Evolutionary conservation across 1,140 invertebrate genomes (phyloP).

Genomic region (Solenopsis invicta): DNA sequence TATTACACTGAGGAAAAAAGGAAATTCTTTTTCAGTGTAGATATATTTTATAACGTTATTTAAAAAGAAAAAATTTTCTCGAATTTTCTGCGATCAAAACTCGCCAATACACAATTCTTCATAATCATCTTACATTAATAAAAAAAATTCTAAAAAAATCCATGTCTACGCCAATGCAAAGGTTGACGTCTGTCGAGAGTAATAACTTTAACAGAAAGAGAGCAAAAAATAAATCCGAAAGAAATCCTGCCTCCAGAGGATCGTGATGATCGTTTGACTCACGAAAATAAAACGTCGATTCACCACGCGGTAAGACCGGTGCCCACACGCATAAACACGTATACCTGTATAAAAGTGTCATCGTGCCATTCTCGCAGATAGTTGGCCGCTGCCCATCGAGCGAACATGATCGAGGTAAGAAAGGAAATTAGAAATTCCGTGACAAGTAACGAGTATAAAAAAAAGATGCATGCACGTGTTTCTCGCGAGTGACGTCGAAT

Average conservation of each 20-base stretch:
- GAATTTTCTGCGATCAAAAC: not conserved
- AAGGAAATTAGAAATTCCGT: conserved; percentile 43
- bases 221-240: conserved; percentile 33
- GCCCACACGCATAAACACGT: conserved; percentile 60
- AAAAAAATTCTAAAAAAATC: conserved; percentile 1
- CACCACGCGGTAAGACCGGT: conserved; percentile 77
- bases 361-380: conserved; percentile 75
- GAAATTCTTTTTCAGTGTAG: too few relatives aligned
- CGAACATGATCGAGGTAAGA: conserved; percentile 84
- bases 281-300: conserved; percentile 81
- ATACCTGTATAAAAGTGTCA: conserved; percentile 78
- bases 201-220: conserved; percentile 36
- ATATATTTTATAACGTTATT: not conserved
- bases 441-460: not conserved
- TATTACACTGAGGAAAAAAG: too few relatives aligned
- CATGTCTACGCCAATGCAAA: conserved; percentile 30
- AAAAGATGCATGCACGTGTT: not conserved
- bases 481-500: conserved; percentile 9
- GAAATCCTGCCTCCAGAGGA: conserved; percentile 43
- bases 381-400: conserved; percentile 77
- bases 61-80: not conserved
- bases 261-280: conserved; percentile 57
- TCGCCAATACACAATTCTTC: not conserved
- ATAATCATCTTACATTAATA: not conserved
- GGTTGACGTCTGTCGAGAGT: conserved; percentile 21